A percentile compares a stretch with the other conserved stretches of the same genome.
Evolutionary conservation across 2,113 vertebrate species (phyloP).

Genomic region (Bambusicola thoracicus): DNA sequence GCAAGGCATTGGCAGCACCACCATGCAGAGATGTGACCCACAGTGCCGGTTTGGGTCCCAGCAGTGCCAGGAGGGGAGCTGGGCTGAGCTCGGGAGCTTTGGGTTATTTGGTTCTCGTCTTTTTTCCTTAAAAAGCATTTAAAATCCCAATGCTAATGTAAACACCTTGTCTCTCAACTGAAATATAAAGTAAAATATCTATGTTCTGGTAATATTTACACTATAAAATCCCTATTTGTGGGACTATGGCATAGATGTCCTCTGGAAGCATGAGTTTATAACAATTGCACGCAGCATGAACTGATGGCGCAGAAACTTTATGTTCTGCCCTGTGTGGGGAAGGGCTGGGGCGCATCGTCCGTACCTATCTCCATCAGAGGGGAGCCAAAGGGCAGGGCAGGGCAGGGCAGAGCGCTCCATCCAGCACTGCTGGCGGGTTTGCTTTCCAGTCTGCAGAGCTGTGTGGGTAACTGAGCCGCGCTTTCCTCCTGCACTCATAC

Average conservation of each 20-base stretch:
- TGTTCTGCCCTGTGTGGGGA: neutral
- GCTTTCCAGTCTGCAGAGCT: neutral
- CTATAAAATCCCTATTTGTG: slow-evolving; percentile 51
- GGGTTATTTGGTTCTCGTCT: neutral
- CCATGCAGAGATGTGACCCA: neutral
- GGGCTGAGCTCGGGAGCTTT: slow-evolving; percentile 7
- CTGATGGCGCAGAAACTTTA: slow-evolving; percentile 4
- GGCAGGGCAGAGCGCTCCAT: neutral
- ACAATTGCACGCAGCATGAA: neutral
- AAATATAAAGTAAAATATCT: slow-evolving; percentile 72
- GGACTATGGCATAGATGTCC: slow-evolving; percentile 7
- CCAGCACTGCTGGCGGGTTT: neutral
- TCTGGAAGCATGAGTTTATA: neutral
- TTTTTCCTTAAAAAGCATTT: slow-evolving; percentile 26
- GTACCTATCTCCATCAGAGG: neutral
- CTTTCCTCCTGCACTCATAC: neutral
- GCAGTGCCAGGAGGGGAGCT: neutral
- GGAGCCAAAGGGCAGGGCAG: fast-evolving
- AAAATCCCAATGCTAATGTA: slow-evolving; percentile 55
- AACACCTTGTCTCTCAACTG: slow-evolving; percentile 49
- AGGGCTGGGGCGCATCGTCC: neutral
- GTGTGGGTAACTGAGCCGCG: neutral
- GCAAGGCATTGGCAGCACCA: neutral
- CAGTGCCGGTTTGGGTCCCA: neutral
- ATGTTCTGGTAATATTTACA: slow-evolving; percentile 72